Conservation (phyloP, 2,797 vertebrate species). For the Anniella stebbinsi region DNA sequence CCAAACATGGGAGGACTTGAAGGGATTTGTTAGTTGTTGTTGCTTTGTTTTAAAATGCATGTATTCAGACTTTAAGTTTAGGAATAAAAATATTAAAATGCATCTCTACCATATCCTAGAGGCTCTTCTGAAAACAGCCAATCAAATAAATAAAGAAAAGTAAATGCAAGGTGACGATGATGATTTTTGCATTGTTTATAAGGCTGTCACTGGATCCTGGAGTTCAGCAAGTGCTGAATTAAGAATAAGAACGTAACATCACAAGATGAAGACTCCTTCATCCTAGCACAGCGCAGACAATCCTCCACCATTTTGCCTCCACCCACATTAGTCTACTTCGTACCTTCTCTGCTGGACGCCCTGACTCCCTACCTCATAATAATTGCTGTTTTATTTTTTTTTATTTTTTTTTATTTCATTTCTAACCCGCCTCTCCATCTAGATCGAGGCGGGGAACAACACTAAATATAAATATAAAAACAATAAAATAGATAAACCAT, state of each 20-base stretch:
- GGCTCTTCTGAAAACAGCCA: background rate
- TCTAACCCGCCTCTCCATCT: too few relatives aligned
- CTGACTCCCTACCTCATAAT: background rate
- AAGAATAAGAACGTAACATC: background rate
- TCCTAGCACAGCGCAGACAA: background rate
- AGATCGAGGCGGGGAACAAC: too few relatives aligned
- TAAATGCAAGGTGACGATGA: background rate
- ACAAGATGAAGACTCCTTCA: background rate
- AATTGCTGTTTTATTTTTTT: too few relatives aligned
- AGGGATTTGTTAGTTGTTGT: background rate
- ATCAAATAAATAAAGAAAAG: background rate
- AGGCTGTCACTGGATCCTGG: background rate
- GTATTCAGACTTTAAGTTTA: background rate
- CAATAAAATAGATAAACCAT: too few relatives aligned
- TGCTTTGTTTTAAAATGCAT: background rate
- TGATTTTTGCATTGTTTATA: background rate
- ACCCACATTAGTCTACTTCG: background rate
- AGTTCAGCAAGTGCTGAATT: background rate
- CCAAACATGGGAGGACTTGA: background rate
- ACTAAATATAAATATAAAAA: too few relatives aligned
- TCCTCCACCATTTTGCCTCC: background rate
- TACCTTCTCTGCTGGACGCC: background rate
- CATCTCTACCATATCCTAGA: background rate
- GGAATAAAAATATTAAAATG: background rate
- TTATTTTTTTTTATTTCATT: too few relatives aligned